Evolutionary conservation across 2,797 vertebrate genomes (phyloP).

Genomic region (Tachyglossus aculeatus): DNA sequence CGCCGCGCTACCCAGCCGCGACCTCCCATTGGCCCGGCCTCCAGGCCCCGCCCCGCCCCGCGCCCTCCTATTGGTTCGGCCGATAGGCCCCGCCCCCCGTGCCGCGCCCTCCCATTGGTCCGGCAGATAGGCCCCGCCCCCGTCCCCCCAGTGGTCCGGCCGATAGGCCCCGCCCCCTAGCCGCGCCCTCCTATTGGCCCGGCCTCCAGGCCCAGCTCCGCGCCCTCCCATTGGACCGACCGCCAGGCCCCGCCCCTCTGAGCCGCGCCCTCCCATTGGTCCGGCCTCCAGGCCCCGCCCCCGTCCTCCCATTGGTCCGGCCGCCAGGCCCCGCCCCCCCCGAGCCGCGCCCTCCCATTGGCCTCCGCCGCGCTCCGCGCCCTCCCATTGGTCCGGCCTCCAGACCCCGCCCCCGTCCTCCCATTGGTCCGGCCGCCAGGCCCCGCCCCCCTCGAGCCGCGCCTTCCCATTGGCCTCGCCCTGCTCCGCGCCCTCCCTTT

Average conservation of each 20-base stretch:
- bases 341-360: not conserved
- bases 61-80: not conserved
- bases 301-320: no score
- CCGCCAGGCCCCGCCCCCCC: no score
- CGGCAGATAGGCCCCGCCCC: not conserved
- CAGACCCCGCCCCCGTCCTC: not conserved
- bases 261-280: not conserved
- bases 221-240: not conserved
- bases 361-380: not conserved
- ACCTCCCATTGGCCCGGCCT: constrained; percentile 68
- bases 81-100: no score
- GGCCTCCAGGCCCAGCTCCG: not conserved
- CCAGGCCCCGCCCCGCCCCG: constrained; percentile 32
- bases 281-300: no score
- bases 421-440: not conserved
- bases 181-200: no score
- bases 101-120: not conserved
- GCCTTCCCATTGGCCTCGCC: rapidly evolving
- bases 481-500: rapidly evolving
- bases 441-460: not conserved
- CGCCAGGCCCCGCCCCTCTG: not conserved
- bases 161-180: no score
- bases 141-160: not conserved
- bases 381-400: not conserved
- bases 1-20: constrained; percentile 50